Conservation (phyloP, 2,797 vertebrate genomes). For the Dendrocincla tyrannina region DNA sequence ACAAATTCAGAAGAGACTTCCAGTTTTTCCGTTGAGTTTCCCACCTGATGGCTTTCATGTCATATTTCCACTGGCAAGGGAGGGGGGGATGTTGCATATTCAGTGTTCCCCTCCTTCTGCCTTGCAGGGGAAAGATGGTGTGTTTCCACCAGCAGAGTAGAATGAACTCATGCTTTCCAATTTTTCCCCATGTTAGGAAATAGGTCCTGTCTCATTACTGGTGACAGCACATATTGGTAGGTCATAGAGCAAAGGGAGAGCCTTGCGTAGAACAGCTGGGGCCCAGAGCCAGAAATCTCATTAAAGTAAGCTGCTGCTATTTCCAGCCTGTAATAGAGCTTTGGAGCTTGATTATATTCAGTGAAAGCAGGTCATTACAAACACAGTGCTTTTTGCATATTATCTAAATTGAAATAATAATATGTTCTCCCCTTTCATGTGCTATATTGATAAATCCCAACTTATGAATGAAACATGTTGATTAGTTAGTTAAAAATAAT, state of each 20-base stretch:
- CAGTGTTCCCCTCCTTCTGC: constrained; percentile 15
- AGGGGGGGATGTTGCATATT: not conserved
- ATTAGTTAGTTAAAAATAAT: constrained; percentile 81
- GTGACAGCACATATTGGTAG: constrained; percentile 74
- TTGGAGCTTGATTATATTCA: constrained; percentile 84
- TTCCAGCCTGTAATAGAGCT: constrained; percentile 86
- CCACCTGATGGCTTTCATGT: constrained; percentile 2
- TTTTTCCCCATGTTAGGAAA: constrained; percentile 74
- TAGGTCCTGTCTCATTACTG: constrained; percentile 75
- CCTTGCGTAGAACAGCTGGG: constrained; percentile 80
- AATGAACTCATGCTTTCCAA: constrained; percentile 67
- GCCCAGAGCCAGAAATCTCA: constrained; percentile 85
- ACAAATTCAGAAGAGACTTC: not conserved
- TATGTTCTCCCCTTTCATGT: constrained; percentile 76
- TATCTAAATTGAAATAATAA: constrained; percentile 81
- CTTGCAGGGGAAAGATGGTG: constrained; percentile 46
- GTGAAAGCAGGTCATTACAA: constrained; percentile 81
- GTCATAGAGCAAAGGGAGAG: constrained; percentile 78
- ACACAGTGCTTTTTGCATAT: constrained; percentile 76
- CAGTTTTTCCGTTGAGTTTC: not conserved
- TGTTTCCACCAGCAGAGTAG: constrained; percentile 54
- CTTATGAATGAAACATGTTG: constrained; percentile 80
- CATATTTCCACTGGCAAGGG: not conserved
- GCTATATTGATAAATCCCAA: constrained; percentile 77
- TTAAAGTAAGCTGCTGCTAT: constrained; percentile 89